Conservation (phyloP, 2,113 vertebrate genomes). For the Megaleporinus macrocephalus region DNA sequence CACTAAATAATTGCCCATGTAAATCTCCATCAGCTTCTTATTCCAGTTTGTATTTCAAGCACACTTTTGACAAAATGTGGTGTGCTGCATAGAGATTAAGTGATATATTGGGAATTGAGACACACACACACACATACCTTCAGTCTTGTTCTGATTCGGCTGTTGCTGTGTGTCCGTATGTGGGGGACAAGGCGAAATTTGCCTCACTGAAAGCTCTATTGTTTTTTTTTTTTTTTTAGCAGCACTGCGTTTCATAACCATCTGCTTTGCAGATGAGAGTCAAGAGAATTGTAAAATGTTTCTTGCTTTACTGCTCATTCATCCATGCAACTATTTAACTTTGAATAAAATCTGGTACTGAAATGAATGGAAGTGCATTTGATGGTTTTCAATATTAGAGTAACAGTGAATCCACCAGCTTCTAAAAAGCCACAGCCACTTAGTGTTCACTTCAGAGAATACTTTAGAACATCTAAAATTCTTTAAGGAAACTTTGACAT, state of each 20-base stretch:
- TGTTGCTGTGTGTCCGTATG: slow-evolving; percentile 32
- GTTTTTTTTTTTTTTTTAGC: slow-evolving; percentile 38
- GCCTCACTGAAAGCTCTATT: slow-evolving; percentile 35
- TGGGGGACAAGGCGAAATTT: slow-evolving; percentile 39
- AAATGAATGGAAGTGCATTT: slow-evolving; percentile 1
- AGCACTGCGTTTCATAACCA: slow-evolving; percentile 54
- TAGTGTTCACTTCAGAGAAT: no score
- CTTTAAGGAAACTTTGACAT: no score
- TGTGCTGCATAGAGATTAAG: neutral
- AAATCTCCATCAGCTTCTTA: neutral
- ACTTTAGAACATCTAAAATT: no score
- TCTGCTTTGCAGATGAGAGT: slow-evolving; percentile 66
- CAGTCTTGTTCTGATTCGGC: slow-evolving; percentile 20
- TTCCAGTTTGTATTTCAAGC: neutral
- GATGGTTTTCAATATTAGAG: neutral
- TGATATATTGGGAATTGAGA: neutral
- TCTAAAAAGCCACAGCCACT: neutral
- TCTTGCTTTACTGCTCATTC: slow-evolving; percentile 19
- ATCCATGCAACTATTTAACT: slow-evolving; percentile 33
- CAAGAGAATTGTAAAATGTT: slow-evolving; percentile 38
- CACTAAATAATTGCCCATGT: no score
- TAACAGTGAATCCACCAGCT: neutral
- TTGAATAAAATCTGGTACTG: neutral
- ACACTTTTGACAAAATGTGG: neutral
- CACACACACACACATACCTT: neutral